Conservation (phyloP, 2,797 vertebrate genomes). For the Mastacembelus armatus region DNA sequence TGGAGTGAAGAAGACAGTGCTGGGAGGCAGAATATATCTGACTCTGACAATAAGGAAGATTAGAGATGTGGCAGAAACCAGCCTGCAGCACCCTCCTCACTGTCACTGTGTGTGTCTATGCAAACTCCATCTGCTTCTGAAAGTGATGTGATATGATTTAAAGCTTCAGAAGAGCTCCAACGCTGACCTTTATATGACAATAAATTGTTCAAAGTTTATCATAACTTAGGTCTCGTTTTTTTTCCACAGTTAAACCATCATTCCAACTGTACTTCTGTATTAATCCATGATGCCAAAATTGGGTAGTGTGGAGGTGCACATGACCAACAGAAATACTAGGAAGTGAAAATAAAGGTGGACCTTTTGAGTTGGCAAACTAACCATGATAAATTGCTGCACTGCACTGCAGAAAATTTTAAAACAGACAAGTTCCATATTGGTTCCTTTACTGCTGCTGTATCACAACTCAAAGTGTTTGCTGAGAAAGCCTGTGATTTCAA, state of each 20-base stretch:
- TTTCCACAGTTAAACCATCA: neutral
- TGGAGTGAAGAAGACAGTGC: constrained; percentile 13
- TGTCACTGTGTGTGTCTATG: constrained; percentile 29
- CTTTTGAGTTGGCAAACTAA: neutral
- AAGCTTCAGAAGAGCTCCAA: neutral
- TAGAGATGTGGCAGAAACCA: constrained; percentile 59
- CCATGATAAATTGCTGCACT: neutral
- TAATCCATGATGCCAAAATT: too few relatives aligned
- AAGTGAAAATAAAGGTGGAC: neutral
- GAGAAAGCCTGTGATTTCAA: neutral
- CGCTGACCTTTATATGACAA: neutral
- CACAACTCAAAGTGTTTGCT: too few relatives aligned
- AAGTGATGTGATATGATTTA: neutral
- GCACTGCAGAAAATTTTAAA: neutral
- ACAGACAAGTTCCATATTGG: neutral
- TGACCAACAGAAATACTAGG: neutral
- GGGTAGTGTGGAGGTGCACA: too few relatives aligned
- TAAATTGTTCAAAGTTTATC: neutral
- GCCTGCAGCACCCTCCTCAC: constrained; percentile 45
- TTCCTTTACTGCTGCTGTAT: neutral
- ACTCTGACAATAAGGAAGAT: constrained; percentile 68
- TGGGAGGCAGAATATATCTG: constrained; percentile 55
- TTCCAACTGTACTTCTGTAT: neutral
- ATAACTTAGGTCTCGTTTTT: neutral
- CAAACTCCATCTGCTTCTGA: neutral